Evolutionary conservation across 2,888 invertebrate species (phyloP).

Genomic region (Griposia aprilina): DNA sequence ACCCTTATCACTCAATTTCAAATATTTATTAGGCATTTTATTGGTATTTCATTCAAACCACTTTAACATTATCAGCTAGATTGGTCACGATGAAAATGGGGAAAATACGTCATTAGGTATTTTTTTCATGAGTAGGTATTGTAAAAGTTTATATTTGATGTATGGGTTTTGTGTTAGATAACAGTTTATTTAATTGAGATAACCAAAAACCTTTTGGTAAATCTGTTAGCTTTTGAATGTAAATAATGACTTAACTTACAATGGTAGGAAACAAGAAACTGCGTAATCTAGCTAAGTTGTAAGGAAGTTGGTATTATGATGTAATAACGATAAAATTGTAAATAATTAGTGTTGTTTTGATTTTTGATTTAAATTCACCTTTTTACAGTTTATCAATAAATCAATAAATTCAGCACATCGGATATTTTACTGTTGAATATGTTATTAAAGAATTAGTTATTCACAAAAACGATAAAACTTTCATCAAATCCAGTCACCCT

Average conservation of each 20-base stretch:
- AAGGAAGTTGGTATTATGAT: neutral
- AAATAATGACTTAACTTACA: constrained; percentile 24
- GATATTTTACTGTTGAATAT: neutral
- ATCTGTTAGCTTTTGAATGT: constrained; percentile 20
- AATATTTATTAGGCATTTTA: constrained; percentile 33
- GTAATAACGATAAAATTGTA: neutral
- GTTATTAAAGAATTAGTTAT: neutral
- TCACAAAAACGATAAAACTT: no score
- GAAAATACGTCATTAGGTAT: constrained; percentile 24
- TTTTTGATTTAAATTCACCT: no score
- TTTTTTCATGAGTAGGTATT: neutral
- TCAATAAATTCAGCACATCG: neutral
- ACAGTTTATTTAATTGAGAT: constrained; percentile 28
- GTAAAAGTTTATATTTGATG: constrained; percentile 14
- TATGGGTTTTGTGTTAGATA: constrained; percentile 38
- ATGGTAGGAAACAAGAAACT: neutral
- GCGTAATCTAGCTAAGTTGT: neutral
- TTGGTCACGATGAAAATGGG: constrained; percentile 33
- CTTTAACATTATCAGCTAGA: constrained; percentile 50
- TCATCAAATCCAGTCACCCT: neutral
- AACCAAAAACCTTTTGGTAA: constrained; percentile 17
- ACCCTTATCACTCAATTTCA: constrained; percentile 47
- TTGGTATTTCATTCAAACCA: constrained; percentile 51
- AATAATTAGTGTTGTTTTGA: neutral
- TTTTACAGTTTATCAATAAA: neutral